Base-by-base conservation (phyloP, 2,888 invertebrate species). In the Agriotes lineatus region DNA sequence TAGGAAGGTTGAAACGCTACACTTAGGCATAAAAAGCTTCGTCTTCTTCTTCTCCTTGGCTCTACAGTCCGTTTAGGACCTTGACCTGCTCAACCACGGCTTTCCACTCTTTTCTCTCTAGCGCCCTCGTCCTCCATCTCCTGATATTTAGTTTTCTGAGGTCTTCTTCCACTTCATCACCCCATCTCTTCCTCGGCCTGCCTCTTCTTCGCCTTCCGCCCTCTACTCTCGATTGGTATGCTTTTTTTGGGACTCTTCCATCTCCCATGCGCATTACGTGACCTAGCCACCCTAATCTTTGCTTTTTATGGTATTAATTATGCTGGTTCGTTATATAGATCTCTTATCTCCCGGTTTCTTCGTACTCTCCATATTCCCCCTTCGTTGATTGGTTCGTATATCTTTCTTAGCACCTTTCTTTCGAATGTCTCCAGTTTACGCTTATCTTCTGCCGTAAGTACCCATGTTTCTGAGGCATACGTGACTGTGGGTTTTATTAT, bases 191-290 rank as follows among this genome's bases (percentile, higher is more conserved):
- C 37, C 30, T 30, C 30, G 30, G 30, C 9, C n/a, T n/a, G 3
- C 37, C 2, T n/a, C 37, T 37, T 37, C 37, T 7, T 37, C 7
- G n/a, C 37, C 37, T n/a, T n/a, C 6, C n/a, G 2, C n/a, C 37
- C n/a, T 37, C 37, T 37, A 7, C 37, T 7, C 37, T 37, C 37
- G 37, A 37, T 37, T 37, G 37, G 2, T 37, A 37, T 37, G 37
- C 37, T 37, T 37, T 37, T 9, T n/a, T 37, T n/a, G n/a, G n/a
- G n/a, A 37, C n/a, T 37, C n/a, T n/a, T 37, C n/a, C 37, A 3
- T 37, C n/a, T 37, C 37, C 37, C 37, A 37, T 37, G 37, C 37
- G 37, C n/a, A 37, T 37, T n/a, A 37, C n/a, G n/a, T 37, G 37
- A 37, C 6, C 37, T 37, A 37, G n/a, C 37, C 37, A 37, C n/a